phyloP scores from a whole-genome alignment of 2,797 vertebrate species.

The Enteromius mattozi region DNA sequence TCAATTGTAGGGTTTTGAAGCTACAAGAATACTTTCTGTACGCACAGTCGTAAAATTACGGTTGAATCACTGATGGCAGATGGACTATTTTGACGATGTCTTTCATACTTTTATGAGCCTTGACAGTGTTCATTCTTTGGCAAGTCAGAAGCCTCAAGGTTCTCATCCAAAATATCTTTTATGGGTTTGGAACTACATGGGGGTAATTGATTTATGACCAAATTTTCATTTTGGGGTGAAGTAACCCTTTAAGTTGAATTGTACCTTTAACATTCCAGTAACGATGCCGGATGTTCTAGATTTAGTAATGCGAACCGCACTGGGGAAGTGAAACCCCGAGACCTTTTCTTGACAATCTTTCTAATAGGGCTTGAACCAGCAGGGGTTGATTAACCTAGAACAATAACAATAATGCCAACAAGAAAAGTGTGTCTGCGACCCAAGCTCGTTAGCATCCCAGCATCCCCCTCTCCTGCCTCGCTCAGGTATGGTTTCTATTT shows the following conservation, averaged over 20 bases:
- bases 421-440: conserved; percentile 71
- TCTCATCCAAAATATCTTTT: too few relatives aligned
- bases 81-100: too few relatives aligned
- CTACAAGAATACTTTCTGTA: too few relatives aligned
- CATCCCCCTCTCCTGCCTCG: conserved; percentile 28
- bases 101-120: too few relatives aligned
- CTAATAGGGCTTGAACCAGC: conserved; percentile 36
- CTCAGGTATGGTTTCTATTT: conserved; percentile 57
- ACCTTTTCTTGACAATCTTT: conserved; percentile 22
- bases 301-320: not conserved
- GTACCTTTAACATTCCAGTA: not conserved
- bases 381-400: conserved; percentile 76
- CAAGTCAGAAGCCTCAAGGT: too few relatives aligned
- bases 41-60: too few relatives aligned
- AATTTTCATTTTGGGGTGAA: not conserved
- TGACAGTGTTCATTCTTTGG: too few relatives aligned
- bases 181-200: too few relatives aligned
- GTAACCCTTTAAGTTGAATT: not conserved
- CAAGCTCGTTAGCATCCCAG: conserved; percentile 70
- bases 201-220: not conserved
- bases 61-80: too few relatives aligned
- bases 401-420: conserved; percentile 75
- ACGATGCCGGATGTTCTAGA: not conserved
- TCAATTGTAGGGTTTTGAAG: too few relatives aligned
- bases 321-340: not conserved